Conservation (phyloP, 2,113 vertebrate genomes). For the Sebastes fasciatus region DNA sequence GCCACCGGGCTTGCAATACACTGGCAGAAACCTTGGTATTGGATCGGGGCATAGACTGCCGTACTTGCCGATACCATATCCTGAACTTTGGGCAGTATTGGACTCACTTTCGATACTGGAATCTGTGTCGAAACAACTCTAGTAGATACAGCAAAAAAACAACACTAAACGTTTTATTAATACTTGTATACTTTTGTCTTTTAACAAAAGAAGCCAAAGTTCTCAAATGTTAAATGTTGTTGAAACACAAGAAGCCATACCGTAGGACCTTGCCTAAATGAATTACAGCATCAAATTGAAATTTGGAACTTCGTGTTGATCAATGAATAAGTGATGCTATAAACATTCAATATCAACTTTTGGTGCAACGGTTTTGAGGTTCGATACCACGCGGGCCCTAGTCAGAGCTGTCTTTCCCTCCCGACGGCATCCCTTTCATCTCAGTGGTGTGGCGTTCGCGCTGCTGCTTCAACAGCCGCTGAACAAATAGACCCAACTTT, state of each 20-base stretch:
- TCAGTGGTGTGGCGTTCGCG: not conserved
- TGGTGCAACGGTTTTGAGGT: too few relatives aligned
- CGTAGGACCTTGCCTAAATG: not conserved
- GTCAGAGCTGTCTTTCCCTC: too few relatives aligned
- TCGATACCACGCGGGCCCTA: too few relatives aligned
- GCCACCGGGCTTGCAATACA: too few relatives aligned
- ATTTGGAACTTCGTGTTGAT: not conserved
- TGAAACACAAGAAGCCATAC: not conserved
- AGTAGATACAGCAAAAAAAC: too few relatives aligned
- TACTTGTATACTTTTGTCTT: not conserved
- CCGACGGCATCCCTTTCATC: too few relatives aligned
- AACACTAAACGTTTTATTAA: not conserved
- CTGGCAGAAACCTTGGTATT: too few relatives aligned
- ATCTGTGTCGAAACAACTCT: too few relatives aligned
- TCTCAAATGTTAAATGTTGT: not conserved
- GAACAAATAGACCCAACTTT: constrained; percentile 29
- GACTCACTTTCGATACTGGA: too few relatives aligned
- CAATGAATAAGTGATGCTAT: not conserved
- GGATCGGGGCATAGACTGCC: too few relatives aligned
- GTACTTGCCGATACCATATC: too few relatives aligned
- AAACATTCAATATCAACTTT: not conserved
- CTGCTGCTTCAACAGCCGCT: constrained; percentile 37
- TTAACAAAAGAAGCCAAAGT: not conserved
- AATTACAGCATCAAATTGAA: not conserved
- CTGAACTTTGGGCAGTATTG: too few relatives aligned